These are phyloP conservation scores for Drosophila emarginata DNA, from an alignment of 2,888 invertebrate genomes.

Conservation along the genomic window DNA sequence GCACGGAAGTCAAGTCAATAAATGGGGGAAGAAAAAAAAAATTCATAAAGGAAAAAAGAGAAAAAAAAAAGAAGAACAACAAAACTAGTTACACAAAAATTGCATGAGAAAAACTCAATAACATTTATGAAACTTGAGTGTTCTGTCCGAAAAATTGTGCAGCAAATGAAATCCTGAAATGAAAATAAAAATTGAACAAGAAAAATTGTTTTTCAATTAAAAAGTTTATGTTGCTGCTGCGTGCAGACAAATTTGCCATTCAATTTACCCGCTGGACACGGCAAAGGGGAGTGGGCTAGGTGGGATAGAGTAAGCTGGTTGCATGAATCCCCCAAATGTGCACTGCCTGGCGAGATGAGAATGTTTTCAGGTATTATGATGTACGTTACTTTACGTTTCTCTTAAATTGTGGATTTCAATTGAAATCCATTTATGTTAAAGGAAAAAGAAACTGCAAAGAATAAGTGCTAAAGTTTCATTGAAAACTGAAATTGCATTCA, in stretches of 20 bases:
- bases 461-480: background rate
- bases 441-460: background rate
- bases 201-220: slow-evolving; percentile 72
- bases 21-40: slow-evolving; percentile 44
- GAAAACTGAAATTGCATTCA: background rate
- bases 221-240: slow-evolving; percentile 65
- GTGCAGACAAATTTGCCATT: slow-evolving; percentile 72
- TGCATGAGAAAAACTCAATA: slow-evolving; percentile 49
- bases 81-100: slow-evolving; percentile 68
- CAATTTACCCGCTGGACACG: slow-evolving; percentile 66
- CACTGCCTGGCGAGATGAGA: slow-evolving; percentile 29
- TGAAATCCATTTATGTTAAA: slow-evolving; percentile 18
- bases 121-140: slow-evolving; percentile 70
- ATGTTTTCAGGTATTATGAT: slow-evolving; percentile 21
- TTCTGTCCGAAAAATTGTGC: slow-evolving; percentile 42
- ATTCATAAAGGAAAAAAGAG: background rate
- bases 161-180: slow-evolving; percentile 40
- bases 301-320: slow-evolving; percentile 10
- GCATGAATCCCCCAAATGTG: slow-evolving; percentile 34
- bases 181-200: slow-evolving; percentile 22
- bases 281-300: slow-evolving; percentile 12
- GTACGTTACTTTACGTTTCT: slow-evolving; percentile 22
- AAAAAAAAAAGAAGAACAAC: background rate
- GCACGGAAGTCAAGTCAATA: slow-evolving; percentile 79
- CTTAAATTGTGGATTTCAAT: slow-evolving; percentile 22